These are phyloP conservation scores for Bradypodion ventrale DNA, from an alignment of 2,797 vertebrate species.

Conservation along the genomic window DNA sequence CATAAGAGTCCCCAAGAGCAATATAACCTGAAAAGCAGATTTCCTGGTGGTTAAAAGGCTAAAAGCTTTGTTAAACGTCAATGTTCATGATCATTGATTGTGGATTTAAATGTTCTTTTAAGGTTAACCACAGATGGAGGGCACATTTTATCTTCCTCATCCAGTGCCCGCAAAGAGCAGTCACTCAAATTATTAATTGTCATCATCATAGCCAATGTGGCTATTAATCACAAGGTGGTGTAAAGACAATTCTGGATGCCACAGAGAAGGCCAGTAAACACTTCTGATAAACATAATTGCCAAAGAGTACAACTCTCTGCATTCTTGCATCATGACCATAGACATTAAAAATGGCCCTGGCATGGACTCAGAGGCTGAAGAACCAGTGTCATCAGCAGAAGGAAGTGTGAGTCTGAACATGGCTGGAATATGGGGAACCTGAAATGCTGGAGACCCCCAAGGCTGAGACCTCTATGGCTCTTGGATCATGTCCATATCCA, in stretches of 20 bases:
- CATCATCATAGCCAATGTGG: neutral
- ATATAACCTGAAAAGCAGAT: constrained; percentile 59
- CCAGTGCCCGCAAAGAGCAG: constrained; percentile 50
- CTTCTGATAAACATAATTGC: neutral
- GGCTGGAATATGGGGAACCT: neutral
- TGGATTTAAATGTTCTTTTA: constrained; percentile 62
- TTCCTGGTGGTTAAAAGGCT: constrained; percentile 61
- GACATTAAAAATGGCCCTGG: no score
- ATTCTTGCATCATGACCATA: neutral
- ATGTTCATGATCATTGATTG: constrained; percentile 60
- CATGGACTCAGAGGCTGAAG: neutral
- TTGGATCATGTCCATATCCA: neutral
- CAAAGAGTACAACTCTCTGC: neutral
- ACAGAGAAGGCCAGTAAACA: neutral
- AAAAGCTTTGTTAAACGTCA: constrained; percentile 67
- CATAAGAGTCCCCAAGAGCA: constrained; percentile 26
- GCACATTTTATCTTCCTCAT: constrained; percentile 46
- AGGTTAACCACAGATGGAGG: constrained; percentile 60
- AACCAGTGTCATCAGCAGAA: neutral
- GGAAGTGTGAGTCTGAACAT: neutral
- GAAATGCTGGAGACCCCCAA: neutral
- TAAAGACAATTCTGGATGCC: neutral
- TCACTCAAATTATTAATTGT: constrained; percentile 64
- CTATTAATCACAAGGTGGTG: constrained; percentile 2
- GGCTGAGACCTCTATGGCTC: no score